Evolutionary conservation across 2,113 vertebrate genomes (phyloP).

Genomic region (Thamnophis sirtalis): DNA sequence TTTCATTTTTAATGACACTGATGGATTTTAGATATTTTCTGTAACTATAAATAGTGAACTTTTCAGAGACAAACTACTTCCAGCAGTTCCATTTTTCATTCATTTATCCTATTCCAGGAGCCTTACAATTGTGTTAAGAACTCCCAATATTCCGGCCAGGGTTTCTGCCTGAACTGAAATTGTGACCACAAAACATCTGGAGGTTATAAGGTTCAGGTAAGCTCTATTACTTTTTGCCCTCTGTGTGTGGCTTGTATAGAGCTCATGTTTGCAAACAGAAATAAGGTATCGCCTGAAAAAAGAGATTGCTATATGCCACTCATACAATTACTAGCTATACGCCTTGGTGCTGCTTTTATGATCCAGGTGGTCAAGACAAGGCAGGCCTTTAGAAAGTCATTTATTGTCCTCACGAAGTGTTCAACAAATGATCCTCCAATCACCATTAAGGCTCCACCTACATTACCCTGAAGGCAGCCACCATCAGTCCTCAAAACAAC

Average conservation of each 20-base stretch:
- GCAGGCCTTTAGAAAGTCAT: neutral
- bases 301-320: neutral
- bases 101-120: neutral
- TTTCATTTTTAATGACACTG: neutral
- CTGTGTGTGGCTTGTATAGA: neutral
- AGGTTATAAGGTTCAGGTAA: neutral
- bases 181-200: neutral
- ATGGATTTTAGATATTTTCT: neutral
- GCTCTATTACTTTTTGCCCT: neutral
- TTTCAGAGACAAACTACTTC: neutral
- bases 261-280: neutral
- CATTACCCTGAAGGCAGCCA: neutral
- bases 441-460: neutral
- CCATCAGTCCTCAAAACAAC: neutral
- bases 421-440: neutral
- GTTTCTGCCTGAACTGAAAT: neutral
- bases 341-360: neutral
- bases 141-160: neutral
- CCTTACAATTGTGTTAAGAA: neutral
- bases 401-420: too few species aligned
- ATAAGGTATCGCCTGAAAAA: neutral
- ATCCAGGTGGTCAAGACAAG: neutral
- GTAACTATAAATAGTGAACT: neutral
- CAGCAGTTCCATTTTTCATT: neutral
- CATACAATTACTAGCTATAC: neutral